A percentile compares a stretch with the other conserved stretches of the same genome.
These are phyloP conservation scores for Acrossocheilus fasciatus DNA, from an alignment of 2,797 vertebrate genomes.

Conservation along the genomic window DNA sequence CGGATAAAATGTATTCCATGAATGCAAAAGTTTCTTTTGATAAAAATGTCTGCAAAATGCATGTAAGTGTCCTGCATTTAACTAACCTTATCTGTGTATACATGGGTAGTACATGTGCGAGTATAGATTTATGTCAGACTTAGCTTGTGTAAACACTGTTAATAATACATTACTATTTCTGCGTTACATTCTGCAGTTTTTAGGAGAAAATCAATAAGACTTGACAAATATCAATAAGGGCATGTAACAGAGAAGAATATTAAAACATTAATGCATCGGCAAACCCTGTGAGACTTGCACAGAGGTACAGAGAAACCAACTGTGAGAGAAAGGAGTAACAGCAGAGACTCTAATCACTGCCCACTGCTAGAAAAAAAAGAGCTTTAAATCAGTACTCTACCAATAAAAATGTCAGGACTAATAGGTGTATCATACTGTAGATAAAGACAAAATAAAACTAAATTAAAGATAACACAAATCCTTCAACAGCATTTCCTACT, in stretches of 20 bases:
- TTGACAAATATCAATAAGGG: slow-evolving; percentile 5
- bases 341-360: neutral
- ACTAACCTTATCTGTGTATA: neutral
- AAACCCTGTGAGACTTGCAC: neutral
- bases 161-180: neutral
- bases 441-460: neutral
- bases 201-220: slow-evolving; percentile 6
- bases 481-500: neutral
- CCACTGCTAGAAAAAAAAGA: neutral
- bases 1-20: neutral
- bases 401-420: neutral
- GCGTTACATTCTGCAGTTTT: neutral
- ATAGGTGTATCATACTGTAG: neutral
- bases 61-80: neutral
- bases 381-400: neutral
- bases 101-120: neutral
- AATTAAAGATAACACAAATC: slow-evolving; percentile 17
- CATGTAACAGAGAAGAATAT: neutral
- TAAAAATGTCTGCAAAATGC: neutral
- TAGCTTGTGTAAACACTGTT: slow-evolving; percentile 2
- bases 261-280: neutral
- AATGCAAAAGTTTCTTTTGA: neutral
- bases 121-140: slow-evolving; percentile 2
- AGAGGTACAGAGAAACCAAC: neutral
- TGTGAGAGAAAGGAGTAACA: neutral